phyloP scores from a whole-genome alignment of 2,113 vertebrate species.

The mouse (Mus musculus) region GRCm39 chr3:78543501-78544000 shows the following conservation, averaged over 20 bases:
- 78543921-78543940: too few species aligned
- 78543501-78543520: background rate
- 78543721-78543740: background rate
- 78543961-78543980: too few species aligned
- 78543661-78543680: background rate
- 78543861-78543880: background rate
- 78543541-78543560: background rate
- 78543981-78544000: too few species aligned
- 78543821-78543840: background rate
- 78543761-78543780: background rate
- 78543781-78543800: background rate
- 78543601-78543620: background rate
- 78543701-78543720: background rate
- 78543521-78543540: background rate
- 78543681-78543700: fast-evolving
- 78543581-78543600: background rate
- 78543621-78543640: background rate
- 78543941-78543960: too few species aligned
- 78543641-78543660: background rate
- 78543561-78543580: background rate
- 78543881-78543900: too few species aligned
- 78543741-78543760: background rate
- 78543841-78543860: background rate
- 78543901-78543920: too few species aligned
- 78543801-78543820: background rate